Conservation (phyloP, 2,113 vertebrate species). For the Macaca mulatta region DNA sequence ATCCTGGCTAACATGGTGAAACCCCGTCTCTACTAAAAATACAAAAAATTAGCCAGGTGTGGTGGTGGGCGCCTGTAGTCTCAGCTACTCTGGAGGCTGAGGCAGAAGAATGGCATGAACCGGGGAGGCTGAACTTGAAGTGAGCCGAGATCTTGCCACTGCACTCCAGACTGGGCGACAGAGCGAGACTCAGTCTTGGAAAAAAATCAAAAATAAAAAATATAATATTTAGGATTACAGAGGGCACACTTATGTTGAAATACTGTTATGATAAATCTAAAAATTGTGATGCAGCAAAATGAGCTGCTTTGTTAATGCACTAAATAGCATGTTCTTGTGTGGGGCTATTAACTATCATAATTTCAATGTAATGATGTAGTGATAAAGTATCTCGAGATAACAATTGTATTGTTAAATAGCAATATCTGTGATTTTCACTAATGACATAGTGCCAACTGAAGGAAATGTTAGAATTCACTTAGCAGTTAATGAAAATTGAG, state of each 20-base stretch:
- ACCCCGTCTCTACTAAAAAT: no score
- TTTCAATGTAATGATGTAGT: background rate
- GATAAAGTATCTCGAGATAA: background rate
- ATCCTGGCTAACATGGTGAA: no score
- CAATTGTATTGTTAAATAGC: background rate
- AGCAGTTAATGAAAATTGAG: background rate
- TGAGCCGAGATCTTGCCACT: no score
- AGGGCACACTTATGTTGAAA: background rate
- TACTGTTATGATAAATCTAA: conserved; percentile 5
- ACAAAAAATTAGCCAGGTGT: no score
- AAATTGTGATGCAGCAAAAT: background rate
- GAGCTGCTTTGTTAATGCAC: background rate
- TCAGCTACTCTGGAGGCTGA: no score
- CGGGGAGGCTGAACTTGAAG: no score
- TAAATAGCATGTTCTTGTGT: background rate
- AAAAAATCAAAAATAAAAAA: no score
- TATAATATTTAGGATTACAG: background rate
- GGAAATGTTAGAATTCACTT: conserved; percentile 33
- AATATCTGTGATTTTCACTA: background rate
- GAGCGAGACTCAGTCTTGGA: no score
- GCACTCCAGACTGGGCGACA: no score
- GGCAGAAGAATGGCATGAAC: no score
- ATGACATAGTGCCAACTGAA: background rate
- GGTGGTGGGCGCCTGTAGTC: no score
- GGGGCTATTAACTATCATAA: background rate